phyloP scores from a whole-genome alignment of 2,888 invertebrate genomes.

The Coelopa pilipes region DNA sequence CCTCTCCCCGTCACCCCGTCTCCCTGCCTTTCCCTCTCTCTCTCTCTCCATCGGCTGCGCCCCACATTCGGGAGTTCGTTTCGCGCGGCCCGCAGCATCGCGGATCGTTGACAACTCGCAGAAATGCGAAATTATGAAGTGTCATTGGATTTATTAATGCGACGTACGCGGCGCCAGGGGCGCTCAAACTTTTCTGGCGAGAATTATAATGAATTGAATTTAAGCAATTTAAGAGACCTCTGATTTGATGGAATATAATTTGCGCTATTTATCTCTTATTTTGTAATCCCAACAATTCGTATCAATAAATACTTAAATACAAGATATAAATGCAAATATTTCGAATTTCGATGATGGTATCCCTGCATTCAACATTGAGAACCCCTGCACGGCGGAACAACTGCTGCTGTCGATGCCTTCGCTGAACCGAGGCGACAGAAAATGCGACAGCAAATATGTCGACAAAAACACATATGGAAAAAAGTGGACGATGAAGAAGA shows the following conservation, averaged over 20 bases:
- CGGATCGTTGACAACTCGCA: conserved; percentile 29
- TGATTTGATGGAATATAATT: too few relatives aligned
- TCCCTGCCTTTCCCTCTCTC: too few relatives aligned
- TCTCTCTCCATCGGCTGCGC: not conserved
- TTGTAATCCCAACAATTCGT: too few relatives aligned
- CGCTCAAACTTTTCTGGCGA: not conserved
- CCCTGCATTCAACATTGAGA: not conserved
- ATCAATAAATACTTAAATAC: too few relatives aligned
- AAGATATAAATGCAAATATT: too few relatives aligned
- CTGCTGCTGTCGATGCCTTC: conserved; percentile 3
- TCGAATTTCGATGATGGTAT: too few relatives aligned
- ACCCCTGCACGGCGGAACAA: not conserved
- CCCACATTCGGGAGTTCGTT: conserved; percentile 13
- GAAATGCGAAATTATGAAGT: conserved; percentile 46
- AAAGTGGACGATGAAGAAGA: not conserved
- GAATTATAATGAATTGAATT: too few relatives aligned
- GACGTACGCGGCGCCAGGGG: conserved; percentile 41
- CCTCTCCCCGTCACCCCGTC: not conserved
- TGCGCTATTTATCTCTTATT: too few relatives aligned
- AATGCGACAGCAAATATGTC: too few relatives aligned
- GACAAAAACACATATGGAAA: too few relatives aligned
- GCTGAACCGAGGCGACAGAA: not conserved
- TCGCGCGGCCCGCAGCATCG: not conserved
- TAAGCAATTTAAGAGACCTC: too few relatives aligned
- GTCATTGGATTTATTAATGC: conserved; percentile 54